A percentile compares a stretch with the other conserved stretches of the same genome.
These are phyloP conservation scores for Otus sunia DNA, from an alignment of 2,113 vertebrate species.

Conservation along the genomic window DNA sequence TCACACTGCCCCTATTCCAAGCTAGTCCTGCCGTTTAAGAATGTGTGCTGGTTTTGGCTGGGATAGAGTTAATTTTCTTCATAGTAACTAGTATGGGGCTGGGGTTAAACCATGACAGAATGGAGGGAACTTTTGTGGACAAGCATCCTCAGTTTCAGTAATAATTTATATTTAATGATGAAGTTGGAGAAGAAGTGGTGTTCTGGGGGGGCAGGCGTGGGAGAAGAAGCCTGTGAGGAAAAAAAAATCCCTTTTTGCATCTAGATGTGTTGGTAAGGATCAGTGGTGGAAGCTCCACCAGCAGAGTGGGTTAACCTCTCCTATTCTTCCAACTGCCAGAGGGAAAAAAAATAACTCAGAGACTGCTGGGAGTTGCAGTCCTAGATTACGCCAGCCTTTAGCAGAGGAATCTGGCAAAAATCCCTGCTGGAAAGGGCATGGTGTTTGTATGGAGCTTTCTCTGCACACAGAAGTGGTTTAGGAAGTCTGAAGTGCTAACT, in stretches of 20 bases:
- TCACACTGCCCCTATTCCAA: neutral
- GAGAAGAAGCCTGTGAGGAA: neutral
- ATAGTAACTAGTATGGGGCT: neutral
- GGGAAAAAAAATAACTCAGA: neutral
- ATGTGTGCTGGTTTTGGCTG: neutral
- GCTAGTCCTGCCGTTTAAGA: neutral
- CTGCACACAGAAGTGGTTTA: neutral
- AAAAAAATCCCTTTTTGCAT: neutral
- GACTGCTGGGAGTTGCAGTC: constrained; percentile 17
- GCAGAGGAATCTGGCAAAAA: neutral
- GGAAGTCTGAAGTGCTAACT: neutral
- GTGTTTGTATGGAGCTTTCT: neutral
- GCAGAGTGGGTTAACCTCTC: neutral
- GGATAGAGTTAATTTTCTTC: neutral
- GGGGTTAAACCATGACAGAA: neutral
- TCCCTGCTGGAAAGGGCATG: neutral
- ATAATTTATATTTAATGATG: neutral
- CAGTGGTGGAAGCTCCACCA: rapidly evolving
- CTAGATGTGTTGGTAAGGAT: neutral
- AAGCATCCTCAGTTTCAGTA: neutral
- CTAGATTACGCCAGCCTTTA: neutral
- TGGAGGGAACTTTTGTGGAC: neutral
- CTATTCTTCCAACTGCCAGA: neutral
- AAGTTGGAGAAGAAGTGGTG: neutral
- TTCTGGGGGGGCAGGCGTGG: neutral